Percentiles rank a stretch among this genome's conserved stretches.
These are phyloP conservation scores for Gadus chalcogrammus DNA, from an alignment of 2,113 vertebrate genomes.

Conservation along the genomic window DNA sequence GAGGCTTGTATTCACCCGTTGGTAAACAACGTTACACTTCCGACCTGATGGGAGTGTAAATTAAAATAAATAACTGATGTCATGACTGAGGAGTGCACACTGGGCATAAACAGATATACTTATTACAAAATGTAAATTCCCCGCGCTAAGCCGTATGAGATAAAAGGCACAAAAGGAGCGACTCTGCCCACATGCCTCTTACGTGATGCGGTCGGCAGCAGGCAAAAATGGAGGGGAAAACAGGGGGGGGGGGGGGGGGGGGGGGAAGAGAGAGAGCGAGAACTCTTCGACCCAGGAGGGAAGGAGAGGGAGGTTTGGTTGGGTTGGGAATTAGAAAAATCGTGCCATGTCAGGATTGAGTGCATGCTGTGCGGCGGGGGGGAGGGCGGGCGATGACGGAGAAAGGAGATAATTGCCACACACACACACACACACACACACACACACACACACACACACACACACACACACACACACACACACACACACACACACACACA, in stretches of 20 bases:
- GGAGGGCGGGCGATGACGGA: constrained; percentile 39
- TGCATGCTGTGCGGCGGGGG: constrained; percentile 53
- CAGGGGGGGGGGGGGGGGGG: constrained; percentile 29
- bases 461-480: constrained; percentile 39
- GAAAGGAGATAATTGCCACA: constrained; percentile 62
- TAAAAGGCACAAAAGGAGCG: constrained; percentile 32
- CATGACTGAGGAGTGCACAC: constrained; percentile 34
- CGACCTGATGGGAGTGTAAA: constrained; percentile 33
- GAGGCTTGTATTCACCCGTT: constrained; percentile 12
- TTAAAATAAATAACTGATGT: constrained; percentile 21
- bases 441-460: constrained; percentile 64
- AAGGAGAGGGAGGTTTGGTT: constrained; percentile 13
- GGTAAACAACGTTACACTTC: constrained; percentile 41
- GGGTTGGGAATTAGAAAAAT: constrained; percentile 61
- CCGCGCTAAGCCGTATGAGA: constrained; percentile 44
- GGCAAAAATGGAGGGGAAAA: neutral
- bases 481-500: constrained; percentile 39
- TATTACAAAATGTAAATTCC: constrained; percentile 42
- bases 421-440: constrained; percentile 42
- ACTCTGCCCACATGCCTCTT: neutral
- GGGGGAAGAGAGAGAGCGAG: constrained; percentile 21
- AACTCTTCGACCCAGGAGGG: constrained; percentile 55
- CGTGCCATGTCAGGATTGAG: constrained; percentile 69
- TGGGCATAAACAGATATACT: constrained; percentile 39
- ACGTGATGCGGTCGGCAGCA: neutral